Conservation (phyloP, 2,888 invertebrate species). For the Arrhopalites spinosus region DNA sequence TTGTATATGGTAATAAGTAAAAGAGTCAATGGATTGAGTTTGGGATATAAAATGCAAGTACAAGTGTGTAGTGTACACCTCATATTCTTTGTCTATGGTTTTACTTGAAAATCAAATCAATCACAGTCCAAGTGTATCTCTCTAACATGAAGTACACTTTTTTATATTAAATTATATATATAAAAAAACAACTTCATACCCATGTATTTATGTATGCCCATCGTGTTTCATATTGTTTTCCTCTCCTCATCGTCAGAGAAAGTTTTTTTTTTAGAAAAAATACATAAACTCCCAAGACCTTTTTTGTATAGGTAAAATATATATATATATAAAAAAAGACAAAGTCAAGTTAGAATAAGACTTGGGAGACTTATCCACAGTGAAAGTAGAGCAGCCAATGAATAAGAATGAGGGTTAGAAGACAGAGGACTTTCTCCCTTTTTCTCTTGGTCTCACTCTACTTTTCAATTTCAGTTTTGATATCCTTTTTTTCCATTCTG, state of each 20-base stretch:
- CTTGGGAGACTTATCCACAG: background rate
- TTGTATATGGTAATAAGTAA: no score
- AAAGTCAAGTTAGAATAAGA: constrained; percentile 9
- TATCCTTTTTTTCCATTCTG: background rate
- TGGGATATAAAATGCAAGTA: no score
- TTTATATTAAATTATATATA: no score
- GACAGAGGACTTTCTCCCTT: background rate
- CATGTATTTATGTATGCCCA: background rate
- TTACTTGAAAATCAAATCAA: no score
- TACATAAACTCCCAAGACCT: background rate
- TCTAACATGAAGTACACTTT: background rate
- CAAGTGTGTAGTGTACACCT: no score
- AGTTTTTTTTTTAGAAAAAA: background rate
- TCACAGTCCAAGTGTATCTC: no score
- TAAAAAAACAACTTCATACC: no score
- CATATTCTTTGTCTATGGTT: no score
- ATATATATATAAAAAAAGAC: background rate
- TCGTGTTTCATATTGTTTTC: constrained; percentile 2
- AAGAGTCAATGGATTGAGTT: no score
- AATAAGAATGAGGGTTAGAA: constrained; percentile 11
- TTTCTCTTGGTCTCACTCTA: background rate
- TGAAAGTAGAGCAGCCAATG: constrained; percentile 9
- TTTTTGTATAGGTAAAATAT: constrained; percentile 1
- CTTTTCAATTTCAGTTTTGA: constrained; percentile 6
- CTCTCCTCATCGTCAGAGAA: background rate